phyloP scores from a whole-genome alignment of 2,888 invertebrate genomes.

The Cantharis rufa region DNA sequence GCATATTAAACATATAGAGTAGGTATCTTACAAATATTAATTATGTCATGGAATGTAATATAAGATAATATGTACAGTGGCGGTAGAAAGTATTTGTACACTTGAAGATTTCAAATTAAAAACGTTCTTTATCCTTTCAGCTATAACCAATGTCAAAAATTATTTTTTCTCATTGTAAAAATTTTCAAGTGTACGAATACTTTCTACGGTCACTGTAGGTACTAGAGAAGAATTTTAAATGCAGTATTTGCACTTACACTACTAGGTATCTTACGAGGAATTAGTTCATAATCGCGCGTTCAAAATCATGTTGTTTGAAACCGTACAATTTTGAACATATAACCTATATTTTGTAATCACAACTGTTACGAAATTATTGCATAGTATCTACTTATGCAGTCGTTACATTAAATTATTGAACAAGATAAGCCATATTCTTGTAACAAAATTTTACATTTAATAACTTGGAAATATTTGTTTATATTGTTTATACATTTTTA shows the following conservation, averaged over 20 bases:
- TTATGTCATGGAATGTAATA: background rate
- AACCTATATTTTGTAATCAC: background rate
- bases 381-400: background rate
- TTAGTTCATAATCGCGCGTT: background rate
- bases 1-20: background rate
- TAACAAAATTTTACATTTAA: background rate
- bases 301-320: background rate
- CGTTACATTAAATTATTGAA: background rate
- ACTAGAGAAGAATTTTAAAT: background rate
- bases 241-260: background rate
- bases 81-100: no score
- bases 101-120: no score
- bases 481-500: background rate
- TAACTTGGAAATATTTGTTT: background rate
- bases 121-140: no score
- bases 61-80: background rate
- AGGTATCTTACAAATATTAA: background rate
- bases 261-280: background rate
- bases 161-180: no score
- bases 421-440: background rate
- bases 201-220: no score
- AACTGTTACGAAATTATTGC: background rate
- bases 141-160: no score
- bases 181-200: no score
- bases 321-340: background rate